Percentiles rank a stretch among this genome's conserved stretches.
phyloP scores from a whole-genome alignment of 2,113 vertebrate genomes.

The Grammomys surdaster region DNA sequence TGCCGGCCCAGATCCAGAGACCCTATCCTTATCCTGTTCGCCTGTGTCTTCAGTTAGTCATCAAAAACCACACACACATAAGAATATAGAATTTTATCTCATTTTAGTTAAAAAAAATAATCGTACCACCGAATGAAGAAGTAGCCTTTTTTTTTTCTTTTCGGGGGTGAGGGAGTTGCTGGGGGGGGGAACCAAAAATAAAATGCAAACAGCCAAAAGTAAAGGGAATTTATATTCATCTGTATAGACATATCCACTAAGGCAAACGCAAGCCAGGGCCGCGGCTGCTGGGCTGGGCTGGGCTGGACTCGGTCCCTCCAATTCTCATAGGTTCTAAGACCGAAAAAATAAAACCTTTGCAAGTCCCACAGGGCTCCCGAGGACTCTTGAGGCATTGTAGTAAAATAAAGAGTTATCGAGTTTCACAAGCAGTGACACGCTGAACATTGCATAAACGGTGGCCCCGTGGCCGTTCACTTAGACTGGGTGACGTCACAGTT shows the following conservation, averaged over 20 bases:
- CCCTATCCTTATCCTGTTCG: not conserved
- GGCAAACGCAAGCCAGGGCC: conserved; percentile 56
- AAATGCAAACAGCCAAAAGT: conserved; percentile 64
- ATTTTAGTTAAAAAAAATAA: conserved; percentile 87
- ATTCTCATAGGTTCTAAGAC: conserved; percentile 36
- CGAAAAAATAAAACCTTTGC: conserved; percentile 69
- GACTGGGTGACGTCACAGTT: conserved; percentile 67
- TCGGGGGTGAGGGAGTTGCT: not conserved
- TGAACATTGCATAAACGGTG: conserved; percentile 57
- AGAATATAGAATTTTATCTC: conserved; percentile 89
- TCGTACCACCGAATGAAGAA: conserved; percentile 74
- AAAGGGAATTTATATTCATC: conserved; percentile 72
- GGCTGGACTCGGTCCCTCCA: conserved; percentile 31
- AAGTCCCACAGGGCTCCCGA: not conserved
- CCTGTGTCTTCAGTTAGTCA: not conserved
- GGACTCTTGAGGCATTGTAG: not conserved
- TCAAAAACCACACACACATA: conserved; percentile 65
- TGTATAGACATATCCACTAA: conserved; percentile 76
- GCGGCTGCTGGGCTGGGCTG: not conserved
- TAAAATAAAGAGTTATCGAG: conserved; percentile 72
- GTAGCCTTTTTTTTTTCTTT: conserved; percentile 36
- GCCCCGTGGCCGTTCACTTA: not conserved
- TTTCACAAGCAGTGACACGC: conserved; percentile 62
- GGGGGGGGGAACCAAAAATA: not conserved
- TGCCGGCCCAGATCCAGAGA: not conserved